Evolutionary conservation across 2,113 vertebrate species (phyloP).

Genomic region (Pluvianellus socialis): DNA sequence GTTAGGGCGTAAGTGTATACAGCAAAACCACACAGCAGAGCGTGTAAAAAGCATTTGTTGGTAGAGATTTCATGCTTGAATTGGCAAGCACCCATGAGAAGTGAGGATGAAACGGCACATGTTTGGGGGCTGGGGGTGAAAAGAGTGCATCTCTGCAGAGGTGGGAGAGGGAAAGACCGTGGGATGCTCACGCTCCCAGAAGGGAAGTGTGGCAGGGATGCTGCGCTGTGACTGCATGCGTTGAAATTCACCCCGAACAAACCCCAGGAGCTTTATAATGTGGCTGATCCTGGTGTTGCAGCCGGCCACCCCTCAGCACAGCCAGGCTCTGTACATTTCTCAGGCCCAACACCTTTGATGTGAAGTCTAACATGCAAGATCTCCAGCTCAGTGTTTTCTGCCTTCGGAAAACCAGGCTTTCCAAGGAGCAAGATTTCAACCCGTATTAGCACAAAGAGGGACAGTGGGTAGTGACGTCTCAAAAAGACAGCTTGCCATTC

Average conservation of each 20-base stretch:
- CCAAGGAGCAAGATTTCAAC: background rate
- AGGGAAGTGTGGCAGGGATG: background rate
- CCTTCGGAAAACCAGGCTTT: background rate
- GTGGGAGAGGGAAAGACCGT: background rate
- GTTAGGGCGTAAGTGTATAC: background rate
- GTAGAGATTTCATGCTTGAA: slow-evolving; percentile 2
- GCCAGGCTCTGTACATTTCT: background rate
- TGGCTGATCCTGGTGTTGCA: background rate
- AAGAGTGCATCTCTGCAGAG: background rate
- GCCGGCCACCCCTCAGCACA: background rate
- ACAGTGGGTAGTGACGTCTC: rapidly evolving
- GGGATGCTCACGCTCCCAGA: rapidly evolving
- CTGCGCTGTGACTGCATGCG: background rate
- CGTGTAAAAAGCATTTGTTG: background rate
- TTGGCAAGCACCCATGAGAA: background rate
- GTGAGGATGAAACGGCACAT: rapidly evolving
- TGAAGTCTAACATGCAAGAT: background rate
- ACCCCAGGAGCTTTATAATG: background rate
- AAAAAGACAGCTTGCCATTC: background rate
- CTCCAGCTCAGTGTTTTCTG: background rate
- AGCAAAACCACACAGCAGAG: background rate
- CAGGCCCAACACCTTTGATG: background rate
- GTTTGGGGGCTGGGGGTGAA: background rate
- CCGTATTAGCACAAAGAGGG: background rate
- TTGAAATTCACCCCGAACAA: background rate